Conservation (phyloP, 2,113 vertebrate species). For the Cariama cristata region DNA sequence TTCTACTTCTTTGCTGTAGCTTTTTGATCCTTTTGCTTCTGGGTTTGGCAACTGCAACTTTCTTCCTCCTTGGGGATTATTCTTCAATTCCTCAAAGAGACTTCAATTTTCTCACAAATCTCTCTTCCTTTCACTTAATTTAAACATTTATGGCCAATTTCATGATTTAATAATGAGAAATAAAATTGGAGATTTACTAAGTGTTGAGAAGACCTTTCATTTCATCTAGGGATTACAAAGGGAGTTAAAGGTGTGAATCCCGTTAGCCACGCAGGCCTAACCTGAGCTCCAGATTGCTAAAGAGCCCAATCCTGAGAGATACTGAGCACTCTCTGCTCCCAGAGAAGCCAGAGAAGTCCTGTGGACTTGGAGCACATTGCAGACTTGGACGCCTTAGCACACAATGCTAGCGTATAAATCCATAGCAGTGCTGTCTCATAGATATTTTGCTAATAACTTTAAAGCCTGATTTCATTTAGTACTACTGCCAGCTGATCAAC, state of each 20-base stretch:
- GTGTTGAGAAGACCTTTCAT: slow-evolving; percentile 63
- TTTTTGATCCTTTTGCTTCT: slow-evolving; percentile 41
- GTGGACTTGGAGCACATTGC: not conserved
- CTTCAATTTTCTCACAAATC: slow-evolving; percentile 74
- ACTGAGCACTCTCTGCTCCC: not conserved
- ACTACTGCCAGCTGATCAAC: slow-evolving; percentile 29
- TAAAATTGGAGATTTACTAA: slow-evolving; percentile 75
- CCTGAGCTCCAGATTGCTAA: not conserved
- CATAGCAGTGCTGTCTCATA: not conserved
- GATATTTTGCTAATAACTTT: slow-evolving; percentile 56
- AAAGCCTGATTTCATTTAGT: slow-evolving; percentile 30
- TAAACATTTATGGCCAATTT: slow-evolving; percentile 76
- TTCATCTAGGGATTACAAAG: slow-evolving; percentile 61
- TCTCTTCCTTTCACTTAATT: slow-evolving; percentile 74
- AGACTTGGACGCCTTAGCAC: not conserved
- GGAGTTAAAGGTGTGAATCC: slow-evolving; percentile 15
- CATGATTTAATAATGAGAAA: slow-evolving; percentile 80
- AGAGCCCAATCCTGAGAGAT: not conserved
- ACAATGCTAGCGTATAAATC: not conserved
- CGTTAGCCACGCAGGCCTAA: not conserved
- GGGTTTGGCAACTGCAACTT: slow-evolving; percentile 55
- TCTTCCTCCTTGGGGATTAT: slow-evolving; percentile 67
- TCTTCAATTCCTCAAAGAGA: slow-evolving; percentile 61
- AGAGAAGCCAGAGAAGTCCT: not conserved
- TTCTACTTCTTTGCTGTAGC: slow-evolving; percentile 7